Evolutionary conservation across 2,888 invertebrate species (phyloP), one percentile per base, ranked within the genome.

Genomic region (Drosophila seclusa): DNA sequence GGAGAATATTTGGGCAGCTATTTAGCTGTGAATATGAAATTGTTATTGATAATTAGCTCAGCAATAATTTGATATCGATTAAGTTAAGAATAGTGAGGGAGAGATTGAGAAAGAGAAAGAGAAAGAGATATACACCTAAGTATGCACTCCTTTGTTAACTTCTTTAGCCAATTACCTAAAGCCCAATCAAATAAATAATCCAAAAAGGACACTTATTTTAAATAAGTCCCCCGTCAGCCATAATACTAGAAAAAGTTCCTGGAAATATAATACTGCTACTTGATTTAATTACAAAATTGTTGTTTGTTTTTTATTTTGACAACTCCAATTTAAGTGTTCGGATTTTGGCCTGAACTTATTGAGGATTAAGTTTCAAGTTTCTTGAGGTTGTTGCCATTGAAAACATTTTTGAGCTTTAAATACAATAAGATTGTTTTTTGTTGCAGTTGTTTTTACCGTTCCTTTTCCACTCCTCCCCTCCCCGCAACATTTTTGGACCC

Each of bases 331-430:
- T n/a, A 38, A 16, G 29, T 16, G 7, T n/a, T 3, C 4, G 36
- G 7, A 38, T 40, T 40, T n/a, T 27, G 27, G 29, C 8, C 4
- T 29, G 29, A 31, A 29, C 16, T n/a, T 21, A 16, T 2, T 27
- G 29, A 7, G 1, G 55, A 40, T 29, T 13, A 13, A 13, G 5
- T 6, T 42, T 42, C 31, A 18, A 21, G 40, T 18, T 24, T 18
- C 10, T 54, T 36, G 11, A 36, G n/a, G 54, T 18, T 4, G 54
- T 7, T 40, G 42, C 21, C 42, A 21, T 49, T 60, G 11, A 16
- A 38, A 52, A 48, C 52, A 48, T 60, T 42, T 42, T 34, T 13
- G 40, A 57, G 48, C 38, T 32, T 29, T 27, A 38, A 49, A 48
- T 49, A 70, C 11, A 29, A 34, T 13, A 32, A 13, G 8, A 24